phyloP scores from a whole-genome alignment of 1,140 invertebrate genomes.

The Hermatobates lingyangjiaoensis region DNA sequence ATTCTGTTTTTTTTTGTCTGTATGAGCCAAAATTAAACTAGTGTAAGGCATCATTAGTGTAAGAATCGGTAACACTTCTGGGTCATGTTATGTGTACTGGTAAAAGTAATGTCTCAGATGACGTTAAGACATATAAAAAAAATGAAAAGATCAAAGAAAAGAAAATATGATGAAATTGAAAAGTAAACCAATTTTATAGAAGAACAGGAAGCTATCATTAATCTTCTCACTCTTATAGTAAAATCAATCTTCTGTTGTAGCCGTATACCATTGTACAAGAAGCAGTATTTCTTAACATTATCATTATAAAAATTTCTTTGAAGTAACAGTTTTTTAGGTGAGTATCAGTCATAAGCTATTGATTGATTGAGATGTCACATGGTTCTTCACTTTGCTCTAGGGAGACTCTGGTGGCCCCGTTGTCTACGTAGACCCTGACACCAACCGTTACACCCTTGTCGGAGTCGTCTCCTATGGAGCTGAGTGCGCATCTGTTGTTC shows the following conservation, averaged over 20 bases:
- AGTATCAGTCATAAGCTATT: background rate
- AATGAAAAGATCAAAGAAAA: background rate
- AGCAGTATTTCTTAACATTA: background rate
- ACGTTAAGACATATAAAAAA: too few species aligned
- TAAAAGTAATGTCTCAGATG: too few species aligned
- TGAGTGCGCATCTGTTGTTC: background rate
- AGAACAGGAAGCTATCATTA: background rate
- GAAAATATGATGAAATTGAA: too few species aligned
- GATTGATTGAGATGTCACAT: background rate
- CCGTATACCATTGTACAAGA: background rate
- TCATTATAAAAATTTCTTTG: background rate
- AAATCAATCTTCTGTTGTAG: background rate
- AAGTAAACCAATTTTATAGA: too few species aligned
- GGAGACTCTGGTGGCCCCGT: background rate
- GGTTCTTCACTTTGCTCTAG: background rate
- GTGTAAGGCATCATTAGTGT: background rate
- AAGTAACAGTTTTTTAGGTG: too few species aligned
- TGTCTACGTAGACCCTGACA: background rate
- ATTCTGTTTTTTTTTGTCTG: background rate
- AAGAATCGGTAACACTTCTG: background rate
- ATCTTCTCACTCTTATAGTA: background rate
- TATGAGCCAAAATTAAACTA: background rate
- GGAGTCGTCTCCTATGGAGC: background rate
- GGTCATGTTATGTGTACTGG: background rate
- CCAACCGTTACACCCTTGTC: background rate